These are phyloP conservation scores for Drosophila koepferae DNA, from an alignment of 2,888 invertebrate genomes.

Conservation along the genomic window DNA sequence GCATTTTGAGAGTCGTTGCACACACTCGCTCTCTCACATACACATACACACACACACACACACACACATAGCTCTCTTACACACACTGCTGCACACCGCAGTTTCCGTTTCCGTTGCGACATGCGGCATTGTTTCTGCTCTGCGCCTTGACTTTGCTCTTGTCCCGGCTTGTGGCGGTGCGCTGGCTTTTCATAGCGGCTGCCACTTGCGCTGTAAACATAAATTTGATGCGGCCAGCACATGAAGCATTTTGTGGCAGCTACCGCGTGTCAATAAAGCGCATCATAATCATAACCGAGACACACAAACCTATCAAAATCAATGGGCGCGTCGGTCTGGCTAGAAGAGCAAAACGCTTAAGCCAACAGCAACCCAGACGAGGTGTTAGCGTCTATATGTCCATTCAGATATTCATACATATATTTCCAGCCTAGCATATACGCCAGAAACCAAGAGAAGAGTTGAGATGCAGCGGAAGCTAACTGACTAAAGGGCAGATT, in stretches of 20 bases:
- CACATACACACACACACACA: conserved; percentile 22
- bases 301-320: conserved; percentile 56
- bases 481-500: conserved; percentile 19
- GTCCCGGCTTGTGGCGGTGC: neutral
- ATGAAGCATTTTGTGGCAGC: conserved; percentile 55
- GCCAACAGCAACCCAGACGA: neutral
- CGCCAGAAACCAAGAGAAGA: neutral
- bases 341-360: conserved; percentile 24
- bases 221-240: conserved; percentile 69
- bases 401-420: neutral
- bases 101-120: conserved; percentile 67
- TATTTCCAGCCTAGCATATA: conserved; percentile 14
- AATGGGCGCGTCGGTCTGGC: conserved; percentile 42
- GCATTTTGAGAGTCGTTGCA: conserved; percentile 67
- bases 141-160: conserved; percentile 10
- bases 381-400: neutral
- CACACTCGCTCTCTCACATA: conserved; percentile 18
- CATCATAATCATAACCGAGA: conserved; percentile 66
- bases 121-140: conserved; percentile 63
- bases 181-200: conserved; percentile 64
- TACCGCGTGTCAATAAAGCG: conserved; percentile 76
- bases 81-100: conserved; percentile 20
- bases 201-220: conserved; percentile 76
- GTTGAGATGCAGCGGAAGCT: neutral
- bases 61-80: neutral